These are phyloP conservation scores for Gallinago jamesoni DNA, from an alignment of 2,113 vertebrate genomes.

Conservation along the genomic window DNA sequence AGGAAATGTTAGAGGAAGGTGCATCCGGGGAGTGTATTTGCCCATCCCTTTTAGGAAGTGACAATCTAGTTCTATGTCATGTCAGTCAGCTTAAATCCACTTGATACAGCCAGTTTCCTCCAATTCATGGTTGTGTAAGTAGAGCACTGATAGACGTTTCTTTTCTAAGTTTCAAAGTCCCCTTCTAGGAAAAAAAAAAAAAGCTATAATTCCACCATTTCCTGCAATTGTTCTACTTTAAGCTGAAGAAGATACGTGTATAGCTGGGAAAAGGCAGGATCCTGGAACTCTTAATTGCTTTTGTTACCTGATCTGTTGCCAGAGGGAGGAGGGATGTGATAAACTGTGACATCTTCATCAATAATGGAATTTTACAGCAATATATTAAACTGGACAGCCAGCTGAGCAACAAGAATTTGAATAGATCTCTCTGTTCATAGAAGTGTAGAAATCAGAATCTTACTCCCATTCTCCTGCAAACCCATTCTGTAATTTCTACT, in stretches of 20 bases:
- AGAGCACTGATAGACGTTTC: conserved; percentile 64
- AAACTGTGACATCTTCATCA: conserved; percentile 22
- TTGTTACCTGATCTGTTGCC: conserved; percentile 69
- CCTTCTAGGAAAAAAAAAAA: conserved; percentile 68
- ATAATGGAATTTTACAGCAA: conserved; percentile 72
- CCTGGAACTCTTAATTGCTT: conserved; percentile 73
- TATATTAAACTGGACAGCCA: neutral
- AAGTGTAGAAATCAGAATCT: neutral
- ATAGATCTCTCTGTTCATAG: neutral
- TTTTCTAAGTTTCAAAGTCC: conserved; percentile 69
- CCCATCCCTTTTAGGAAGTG: conserved; percentile 73
- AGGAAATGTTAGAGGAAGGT: conserved; percentile 76
- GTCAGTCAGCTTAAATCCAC: conserved; percentile 67
- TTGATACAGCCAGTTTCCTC: conserved; percentile 73
- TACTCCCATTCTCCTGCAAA: neutral
- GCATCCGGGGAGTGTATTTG: conserved; percentile 73
- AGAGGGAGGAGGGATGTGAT: conserved; percentile 17
- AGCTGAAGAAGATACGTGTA: conserved; percentile 74
- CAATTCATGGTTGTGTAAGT: conserved; percentile 75
- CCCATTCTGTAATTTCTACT: neutral
- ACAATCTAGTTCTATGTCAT: conserved; percentile 71
- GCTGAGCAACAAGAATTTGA: neutral
- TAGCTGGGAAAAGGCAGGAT: conserved; percentile 75
- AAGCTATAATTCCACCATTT: conserved; percentile 77
- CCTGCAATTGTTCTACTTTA: conserved; percentile 82